Conservation (phyloP, 2,888 invertebrate genomes). For the Sarcophaga variegata region DNA sequence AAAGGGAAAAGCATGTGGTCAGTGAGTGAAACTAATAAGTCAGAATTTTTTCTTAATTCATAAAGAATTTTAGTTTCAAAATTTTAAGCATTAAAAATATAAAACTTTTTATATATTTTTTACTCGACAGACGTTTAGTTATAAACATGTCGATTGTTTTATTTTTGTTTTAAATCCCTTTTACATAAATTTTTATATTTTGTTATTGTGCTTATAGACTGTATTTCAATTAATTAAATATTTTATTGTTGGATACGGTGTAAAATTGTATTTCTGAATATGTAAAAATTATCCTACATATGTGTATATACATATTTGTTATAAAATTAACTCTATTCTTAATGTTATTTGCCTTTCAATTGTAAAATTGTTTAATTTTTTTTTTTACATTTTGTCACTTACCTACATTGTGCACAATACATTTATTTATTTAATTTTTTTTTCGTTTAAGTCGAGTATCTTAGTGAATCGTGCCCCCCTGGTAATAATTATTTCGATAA, state of each 20-base stretch:
- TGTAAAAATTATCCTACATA: not conserved
- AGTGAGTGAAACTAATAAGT: not conserved
- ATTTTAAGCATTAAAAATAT: no score
- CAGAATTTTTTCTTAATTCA: not conserved
- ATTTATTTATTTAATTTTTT: not conserved
- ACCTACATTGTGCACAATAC: not conserved
- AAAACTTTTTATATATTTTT: no score
- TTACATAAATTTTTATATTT: no score
- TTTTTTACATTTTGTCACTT: constrained; percentile 4
- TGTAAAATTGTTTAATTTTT: constrained; percentile 15
- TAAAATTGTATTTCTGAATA: not conserved
- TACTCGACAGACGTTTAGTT: no score
- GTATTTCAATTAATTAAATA: not conserved
- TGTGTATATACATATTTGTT: no score
- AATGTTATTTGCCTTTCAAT: constrained; percentile 3
- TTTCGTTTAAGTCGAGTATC: not conserved
- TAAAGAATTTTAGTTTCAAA: not conserved
- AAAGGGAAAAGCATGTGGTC: not conserved
- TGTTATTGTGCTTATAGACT: no score
- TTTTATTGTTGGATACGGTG: not conserved
- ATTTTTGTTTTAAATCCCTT: constrained; percentile 14
- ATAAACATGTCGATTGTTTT: not conserved
- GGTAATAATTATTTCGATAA: not conserved
- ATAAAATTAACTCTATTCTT: not conserved
- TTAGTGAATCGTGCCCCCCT: constrained; percentile 37